phyloP scores from a whole-genome alignment of 1,140 invertebrate species.

The Dendrolimus kikuchii region DNA sequence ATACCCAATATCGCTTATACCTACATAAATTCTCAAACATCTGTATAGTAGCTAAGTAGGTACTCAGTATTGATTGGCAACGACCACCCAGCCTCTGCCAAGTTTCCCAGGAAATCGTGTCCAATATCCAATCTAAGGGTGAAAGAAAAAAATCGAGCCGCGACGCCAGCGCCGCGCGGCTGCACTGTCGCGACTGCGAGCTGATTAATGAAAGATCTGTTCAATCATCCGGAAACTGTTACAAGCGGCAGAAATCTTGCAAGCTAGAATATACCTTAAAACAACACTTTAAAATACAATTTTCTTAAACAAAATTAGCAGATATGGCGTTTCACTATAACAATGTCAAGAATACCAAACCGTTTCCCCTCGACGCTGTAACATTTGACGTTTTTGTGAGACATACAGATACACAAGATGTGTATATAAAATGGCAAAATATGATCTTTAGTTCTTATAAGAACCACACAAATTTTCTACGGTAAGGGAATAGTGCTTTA shows the following conservation, averaged over 20 bases:
- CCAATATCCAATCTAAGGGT: conserved; percentile 66
- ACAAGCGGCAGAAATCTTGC: conserved; percentile 11
- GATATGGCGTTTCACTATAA: conserved; percentile 12
- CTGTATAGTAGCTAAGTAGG: neutral
- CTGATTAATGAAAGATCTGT: conserved; percentile 65
- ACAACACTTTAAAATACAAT: conserved; percentile 7
- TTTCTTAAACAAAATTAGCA: neutral
- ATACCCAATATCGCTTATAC: too few relatives aligned
- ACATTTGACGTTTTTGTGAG: conserved; percentile 69
- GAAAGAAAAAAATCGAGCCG: conserved; percentile 65
- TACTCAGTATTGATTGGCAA: conserved; percentile 32
- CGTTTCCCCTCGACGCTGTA: conserved; percentile 66
- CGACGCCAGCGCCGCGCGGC: conserved; percentile 54
- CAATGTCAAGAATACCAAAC: conserved; percentile 54
- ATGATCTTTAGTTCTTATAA: conserved; percentile 22
- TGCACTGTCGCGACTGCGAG: conserved; percentile 65
- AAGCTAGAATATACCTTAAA: conserved; percentile 18
- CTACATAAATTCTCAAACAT: too few relatives aligned
- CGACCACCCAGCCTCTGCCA: conserved; percentile 57
- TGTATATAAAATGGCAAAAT: conserved; percentile 64
- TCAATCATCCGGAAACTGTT: conserved; percentile 51
- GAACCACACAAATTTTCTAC: neutral
- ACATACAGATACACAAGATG: conserved; percentile 33
- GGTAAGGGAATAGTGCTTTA: too few relatives aligned
- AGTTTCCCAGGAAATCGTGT: conserved; percentile 67